Evolutionary conservation across 2,113 vertebrate species (phyloP).

Genomic region (human (Homo sapiens)): DNA sequence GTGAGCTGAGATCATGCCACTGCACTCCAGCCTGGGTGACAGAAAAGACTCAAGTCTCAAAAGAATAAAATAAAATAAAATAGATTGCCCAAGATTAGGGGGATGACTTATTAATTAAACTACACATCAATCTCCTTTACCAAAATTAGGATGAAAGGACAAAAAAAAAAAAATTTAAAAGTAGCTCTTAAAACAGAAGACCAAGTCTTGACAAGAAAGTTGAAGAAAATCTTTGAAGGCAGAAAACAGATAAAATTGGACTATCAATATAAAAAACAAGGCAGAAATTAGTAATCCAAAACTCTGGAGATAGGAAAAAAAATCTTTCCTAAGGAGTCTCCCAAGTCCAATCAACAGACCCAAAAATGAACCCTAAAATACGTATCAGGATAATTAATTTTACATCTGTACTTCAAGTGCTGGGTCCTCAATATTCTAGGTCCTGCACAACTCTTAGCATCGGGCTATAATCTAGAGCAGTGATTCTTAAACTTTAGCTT

Average conservation of each 20-base stretch:
- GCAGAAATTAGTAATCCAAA: neutral
- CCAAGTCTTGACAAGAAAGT: neutral
- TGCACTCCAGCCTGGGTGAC: no score
- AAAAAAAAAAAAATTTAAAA: neutral
- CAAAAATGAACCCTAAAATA: conserved; percentile 17
- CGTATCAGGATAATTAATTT: neutral
- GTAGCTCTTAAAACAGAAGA: neutral
- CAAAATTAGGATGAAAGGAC: neutral
- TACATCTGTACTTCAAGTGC: neutral
- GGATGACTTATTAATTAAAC: neutral
- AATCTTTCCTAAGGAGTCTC: neutral
- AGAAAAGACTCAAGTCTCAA: no score
- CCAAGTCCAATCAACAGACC: neutral
- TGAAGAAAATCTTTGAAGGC: conserved; percentile 22
- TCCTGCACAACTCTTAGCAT: neutral
- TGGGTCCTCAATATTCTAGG: neutral
- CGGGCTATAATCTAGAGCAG: neutral
- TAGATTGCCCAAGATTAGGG: neutral
- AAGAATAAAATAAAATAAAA: no score
- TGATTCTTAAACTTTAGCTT: neutral
- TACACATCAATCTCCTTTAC: neutral
- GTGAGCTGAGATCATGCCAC: no score
- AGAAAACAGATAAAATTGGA: neutral
- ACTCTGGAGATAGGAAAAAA: neutral
- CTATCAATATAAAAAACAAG: neutral